phyloP scores from a whole-genome alignment of 2,113 vertebrate species.

The Sphaerodactylus townsendi region DNA sequence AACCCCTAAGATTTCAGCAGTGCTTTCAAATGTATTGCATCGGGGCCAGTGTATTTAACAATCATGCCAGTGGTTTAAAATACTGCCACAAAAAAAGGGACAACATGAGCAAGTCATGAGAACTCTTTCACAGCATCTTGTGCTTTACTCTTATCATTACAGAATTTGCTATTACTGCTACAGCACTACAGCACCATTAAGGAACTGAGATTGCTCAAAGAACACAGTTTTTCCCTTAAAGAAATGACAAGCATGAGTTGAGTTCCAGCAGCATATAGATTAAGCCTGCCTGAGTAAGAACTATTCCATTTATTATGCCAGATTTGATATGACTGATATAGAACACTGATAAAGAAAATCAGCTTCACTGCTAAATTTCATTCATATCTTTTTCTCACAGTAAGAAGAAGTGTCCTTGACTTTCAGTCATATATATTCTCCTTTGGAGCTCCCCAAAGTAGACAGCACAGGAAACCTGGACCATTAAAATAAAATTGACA shows the following conservation, averaged over 20 bases:
- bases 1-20: not conserved
- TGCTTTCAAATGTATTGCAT: not conserved
- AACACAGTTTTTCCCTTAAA: not conserved
- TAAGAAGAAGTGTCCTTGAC: conserved; percentile 1
- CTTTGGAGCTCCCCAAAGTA: not conserved
- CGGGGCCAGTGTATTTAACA: not conserved
- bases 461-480: not conserved
- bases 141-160: not conserved
- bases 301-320: conserved; percentile 1
- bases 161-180: not conserved
- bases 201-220: not conserved
- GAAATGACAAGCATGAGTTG: not conserved
- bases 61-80: not conserved
- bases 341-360: not conserved
- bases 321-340: not conserved
- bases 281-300: not conserved
- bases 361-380: not conserved
- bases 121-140: not conserved
- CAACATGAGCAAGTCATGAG: not conserved
- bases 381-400: not conserved
- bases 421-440: conserved; percentile 5
- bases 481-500: not conserved
- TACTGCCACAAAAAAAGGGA: not conserved
- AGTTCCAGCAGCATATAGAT: not conserved
- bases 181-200: not conserved